A percentile compares a stretch with the other conserved stretches of the same genome.
Evolutionary conservation across 2,797 vertebrate genomes (phyloP).

Genomic region (Sebastes matsubarae): DNA sequence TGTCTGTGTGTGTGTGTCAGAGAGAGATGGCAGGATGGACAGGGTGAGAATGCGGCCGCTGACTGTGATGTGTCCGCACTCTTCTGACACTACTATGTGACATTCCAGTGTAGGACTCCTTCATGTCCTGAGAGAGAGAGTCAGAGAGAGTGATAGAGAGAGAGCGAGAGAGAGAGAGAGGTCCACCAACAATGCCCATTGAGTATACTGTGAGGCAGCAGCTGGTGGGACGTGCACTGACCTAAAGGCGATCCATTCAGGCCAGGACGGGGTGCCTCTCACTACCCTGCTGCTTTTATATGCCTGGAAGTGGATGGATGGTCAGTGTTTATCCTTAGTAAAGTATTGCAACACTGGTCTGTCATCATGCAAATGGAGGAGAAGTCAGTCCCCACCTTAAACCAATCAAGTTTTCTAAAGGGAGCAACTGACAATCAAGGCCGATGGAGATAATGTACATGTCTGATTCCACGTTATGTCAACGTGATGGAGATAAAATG

Average conservation of each 20-base stretch:
- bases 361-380: constrained; percentile 41
- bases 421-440: background rate
- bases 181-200: constrained; percentile 80
- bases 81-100: constrained; percentile 79
- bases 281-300: constrained; percentile 71
- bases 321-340: constrained; percentile 68
- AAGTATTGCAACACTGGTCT: constrained; percentile 54
- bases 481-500: constrained; percentile 44
- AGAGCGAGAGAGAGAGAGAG: constrained; percentile 46
- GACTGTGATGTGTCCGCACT: constrained; percentile 79
- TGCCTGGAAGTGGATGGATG: constrained; percentile 77
- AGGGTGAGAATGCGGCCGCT: constrained; percentile 74
- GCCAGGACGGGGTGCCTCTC: constrained; percentile 70
- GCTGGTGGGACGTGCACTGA: constrained; percentile 78
- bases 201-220: constrained; percentile 77
- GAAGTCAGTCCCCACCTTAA: constrained; percentile 5
- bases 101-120: constrained; percentile 78
- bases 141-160: constrained; percentile 33
- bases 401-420: constrained; percentile 5
- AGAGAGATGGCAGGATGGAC: constrained; percentile 55
- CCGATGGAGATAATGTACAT: constrained; percentile 33
- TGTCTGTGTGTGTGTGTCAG: background rate
- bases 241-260: constrained; percentile 78
- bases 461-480: constrained; percentile 29
- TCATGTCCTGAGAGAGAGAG: constrained; percentile 64